Evolutionary conservation across 2,113 vertebrate genomes (phyloP).

Genomic region (Indri indri): DNA sequence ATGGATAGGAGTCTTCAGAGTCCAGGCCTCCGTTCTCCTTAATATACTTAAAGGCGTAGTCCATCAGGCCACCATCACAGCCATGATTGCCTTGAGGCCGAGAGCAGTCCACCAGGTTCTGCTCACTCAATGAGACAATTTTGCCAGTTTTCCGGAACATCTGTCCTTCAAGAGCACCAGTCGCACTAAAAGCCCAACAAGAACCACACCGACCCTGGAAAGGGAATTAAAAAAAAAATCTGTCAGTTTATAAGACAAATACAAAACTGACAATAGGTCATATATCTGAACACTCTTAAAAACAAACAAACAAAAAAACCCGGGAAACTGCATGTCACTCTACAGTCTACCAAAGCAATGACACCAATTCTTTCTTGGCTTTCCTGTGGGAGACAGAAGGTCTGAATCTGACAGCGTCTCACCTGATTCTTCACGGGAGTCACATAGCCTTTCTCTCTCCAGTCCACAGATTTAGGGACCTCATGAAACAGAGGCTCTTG

Average conservation of each 20-base stretch:
- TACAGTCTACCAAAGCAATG: not conserved
- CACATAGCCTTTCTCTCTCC: constrained; percentile 94
- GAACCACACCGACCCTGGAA: constrained; percentile 94
- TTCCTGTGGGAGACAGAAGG: not conserved
- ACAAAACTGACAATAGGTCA: not conserved
- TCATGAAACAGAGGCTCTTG: constrained; percentile 89
- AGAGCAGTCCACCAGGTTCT: constrained; percentile 98
- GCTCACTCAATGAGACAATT: constrained; percentile 93
- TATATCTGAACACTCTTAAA: not conserved
- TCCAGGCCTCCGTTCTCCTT: constrained; percentile 93
- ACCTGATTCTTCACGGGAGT: constrained; percentile 98
- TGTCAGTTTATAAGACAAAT: constrained; percentile 3
- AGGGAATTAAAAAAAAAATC: not conserved
- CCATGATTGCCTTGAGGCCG: constrained; percentile 91
- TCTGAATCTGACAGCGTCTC: not conserved
- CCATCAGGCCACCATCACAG: constrained; percentile 95
- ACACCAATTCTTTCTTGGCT: not conserved
- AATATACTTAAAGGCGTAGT: constrained; percentile 93
- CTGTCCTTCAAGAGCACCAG: constrained; percentile 95
- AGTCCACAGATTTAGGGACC: constrained; percentile 89
- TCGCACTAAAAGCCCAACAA: constrained; percentile 98
- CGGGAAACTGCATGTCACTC: not conserved
- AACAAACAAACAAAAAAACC: not conserved
- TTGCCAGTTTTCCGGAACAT: constrained; percentile 89
- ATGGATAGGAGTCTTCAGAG: constrained; percentile 93